These are phyloP conservation scores for Lasioglossum pauxillum DNA, from an alignment of 2,888 invertebrate genomes.

Conservation along the genomic window DNA sequence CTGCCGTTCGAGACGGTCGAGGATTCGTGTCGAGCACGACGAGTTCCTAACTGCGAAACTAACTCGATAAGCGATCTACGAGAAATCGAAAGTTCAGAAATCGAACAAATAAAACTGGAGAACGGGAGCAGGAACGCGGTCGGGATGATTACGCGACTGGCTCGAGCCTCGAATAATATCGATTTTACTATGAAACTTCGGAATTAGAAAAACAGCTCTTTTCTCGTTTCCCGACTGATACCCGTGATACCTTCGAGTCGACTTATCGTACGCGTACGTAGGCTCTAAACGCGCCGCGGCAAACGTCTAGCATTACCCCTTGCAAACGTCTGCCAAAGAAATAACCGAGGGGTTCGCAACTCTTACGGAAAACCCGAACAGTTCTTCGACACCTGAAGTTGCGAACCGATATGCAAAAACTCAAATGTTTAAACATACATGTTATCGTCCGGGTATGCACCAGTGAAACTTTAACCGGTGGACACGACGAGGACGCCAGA, in stretches of 20 bases:
- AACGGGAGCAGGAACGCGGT: neutral
- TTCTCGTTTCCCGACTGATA: no score
- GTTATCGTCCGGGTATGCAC: no score
- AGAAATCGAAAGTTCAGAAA: conserved; percentile 33
- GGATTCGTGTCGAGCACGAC: neutral
- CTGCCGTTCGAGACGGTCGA: neutral
- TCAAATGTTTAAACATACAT: neutral
- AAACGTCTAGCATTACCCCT: neutral
- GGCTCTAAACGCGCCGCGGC: neutral
- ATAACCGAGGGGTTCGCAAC: neutral
- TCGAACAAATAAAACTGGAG: neutral
- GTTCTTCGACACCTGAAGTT: neutral
- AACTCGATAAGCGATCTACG: conserved; percentile 9
- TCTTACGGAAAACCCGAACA: neutral
- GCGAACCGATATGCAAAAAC: neutral
- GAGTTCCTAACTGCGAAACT: neutral
- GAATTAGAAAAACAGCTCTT: no score
- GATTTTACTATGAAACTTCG: neutral
- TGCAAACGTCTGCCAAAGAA: neutral
- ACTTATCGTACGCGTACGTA: neutral
- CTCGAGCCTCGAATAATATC: neutral
- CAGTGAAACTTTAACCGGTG: neutral
- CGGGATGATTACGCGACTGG: neutral
- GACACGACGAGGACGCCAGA: neutral
- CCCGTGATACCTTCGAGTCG: neutral